Evolutionary conservation across 2,888 invertebrate species (phyloP).

Genomic region (Drosophila mercatorum): DNA sequence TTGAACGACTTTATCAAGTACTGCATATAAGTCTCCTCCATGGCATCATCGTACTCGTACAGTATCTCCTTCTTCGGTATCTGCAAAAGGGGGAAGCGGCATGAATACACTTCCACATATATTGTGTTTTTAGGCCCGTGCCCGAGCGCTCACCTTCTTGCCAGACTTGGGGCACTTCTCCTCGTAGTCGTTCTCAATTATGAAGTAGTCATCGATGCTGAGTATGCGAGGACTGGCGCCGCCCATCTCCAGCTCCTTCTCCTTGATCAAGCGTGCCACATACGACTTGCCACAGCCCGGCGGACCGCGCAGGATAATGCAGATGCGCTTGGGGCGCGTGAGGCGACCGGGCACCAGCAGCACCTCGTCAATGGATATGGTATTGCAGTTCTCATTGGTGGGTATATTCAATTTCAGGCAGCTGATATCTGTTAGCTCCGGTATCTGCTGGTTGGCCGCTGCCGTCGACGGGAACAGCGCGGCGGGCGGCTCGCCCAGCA

Average conservation of each 20-base stretch:
- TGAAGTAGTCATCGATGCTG: slow-evolving; percentile 97
- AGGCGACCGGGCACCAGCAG: slow-evolving; percentile 91
- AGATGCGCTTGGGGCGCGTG: slow-evolving; percentile 91
- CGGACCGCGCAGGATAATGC: slow-evolving; percentile 95
- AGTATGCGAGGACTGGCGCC: slow-evolving; percentile 96
- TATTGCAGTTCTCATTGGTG: slow-evolving; percentile 83
- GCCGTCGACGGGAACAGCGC: slow-evolving; percentile 77
- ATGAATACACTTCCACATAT: background rate
- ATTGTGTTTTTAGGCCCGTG: background rate
- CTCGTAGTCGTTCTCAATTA: slow-evolving; percentile 92
- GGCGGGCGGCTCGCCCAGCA: slow-evolving; percentile 25
- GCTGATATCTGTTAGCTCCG: slow-evolving; percentile 47
- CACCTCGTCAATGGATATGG: slow-evolving; percentile 92
- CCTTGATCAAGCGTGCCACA: slow-evolving; percentile 94
- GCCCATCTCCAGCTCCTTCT: slow-evolving; percentile 92
- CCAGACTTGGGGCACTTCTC: slow-evolving; percentile 84
- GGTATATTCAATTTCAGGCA: slow-evolving; percentile 72
- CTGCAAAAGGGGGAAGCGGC: slow-evolving; percentile 49
- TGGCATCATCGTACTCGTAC: slow-evolving; percentile 93
- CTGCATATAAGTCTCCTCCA: slow-evolving; percentile 92
- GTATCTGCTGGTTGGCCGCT: slow-evolving; percentile 67
- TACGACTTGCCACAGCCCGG: slow-evolving; percentile 98
- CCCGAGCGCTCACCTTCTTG: slow-evolving; percentile 72
- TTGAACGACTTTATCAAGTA: slow-evolving; percentile 95
- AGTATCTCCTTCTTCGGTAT: slow-evolving; percentile 85